Evolutionary conservation across 2,888 invertebrate genomes (phyloP), one percentile per base, ranked within the genome.

Genomic region (Agonum fuliginosum): DNA sequence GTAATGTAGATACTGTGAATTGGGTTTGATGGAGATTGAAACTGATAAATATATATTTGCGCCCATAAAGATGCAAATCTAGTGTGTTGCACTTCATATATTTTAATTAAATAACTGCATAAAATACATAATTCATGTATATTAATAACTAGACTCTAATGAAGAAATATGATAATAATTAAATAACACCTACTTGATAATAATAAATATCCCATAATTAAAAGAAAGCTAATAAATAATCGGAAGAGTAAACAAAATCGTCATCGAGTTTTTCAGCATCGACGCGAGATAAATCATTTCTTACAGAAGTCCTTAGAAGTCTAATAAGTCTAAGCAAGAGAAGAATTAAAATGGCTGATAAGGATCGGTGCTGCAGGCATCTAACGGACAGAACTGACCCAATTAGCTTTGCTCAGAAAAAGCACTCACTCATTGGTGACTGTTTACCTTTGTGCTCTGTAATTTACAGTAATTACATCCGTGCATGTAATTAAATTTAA

Each of bases 361-460:
- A 62, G 43, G 62, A 74, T 74, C 74, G 62, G 22, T 8, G 62
- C 74, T 74, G 14, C 14, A 48, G 74, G 74, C 74, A 2, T 41
- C 62, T 74, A 74, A 74, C 74, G 74, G 58, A 74, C 73, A 73
- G 20, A 58, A 20, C 12, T 74, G 74, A 74, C 74, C 74, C 62
- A 74, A 74, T 74, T 74, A 74, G 62, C 43, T 62, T n/a, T 14
- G 41, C 41, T 19, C 17, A 67, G 46, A 71, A 34, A 43, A 72
- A 22, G 37, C 72, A 72, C 37, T 72, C 54, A 54, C 43, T 74
- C 74, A 65, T 24, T 30, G 74, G 62, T 65, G 62, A 74, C 74
- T 65, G 74, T 74, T 74, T 74, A 74, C 65, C 65, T 74, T 74
- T 74, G 74, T 74, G 62, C 74, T 74, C 74, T 46, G 74, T 74